Conservation (phyloP, 2,797 vertebrate genomes). For the Oryzias dopingdopingensis region DNA sequence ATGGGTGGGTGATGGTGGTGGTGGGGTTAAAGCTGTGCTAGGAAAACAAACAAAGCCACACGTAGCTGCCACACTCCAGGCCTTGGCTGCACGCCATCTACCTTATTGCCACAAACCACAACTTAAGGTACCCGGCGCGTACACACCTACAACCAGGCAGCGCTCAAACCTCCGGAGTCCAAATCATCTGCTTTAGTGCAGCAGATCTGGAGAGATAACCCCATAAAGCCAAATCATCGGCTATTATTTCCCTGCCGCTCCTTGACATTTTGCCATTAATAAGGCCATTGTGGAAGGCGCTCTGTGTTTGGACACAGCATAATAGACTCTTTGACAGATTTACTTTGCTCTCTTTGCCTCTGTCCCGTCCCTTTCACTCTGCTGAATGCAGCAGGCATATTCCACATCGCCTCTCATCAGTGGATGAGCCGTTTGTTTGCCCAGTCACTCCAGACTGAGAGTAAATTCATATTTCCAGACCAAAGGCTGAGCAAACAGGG, state of each 20-base stretch:
- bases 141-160: slow-evolving; percentile 40
- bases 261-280: slow-evolving; percentile 83
- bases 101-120: slow-evolving; percentile 66
- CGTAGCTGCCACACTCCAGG: slow-evolving; percentile 66
- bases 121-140: slow-evolving; percentile 30
- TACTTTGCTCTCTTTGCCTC: slow-evolving; percentile 62
- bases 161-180: slow-evolving; percentile 45
- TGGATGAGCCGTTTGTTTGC: slow-evolving; percentile 78
- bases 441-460: slow-evolving; percentile 70
- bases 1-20: slow-evolving; percentile 18
- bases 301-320: slow-evolving; percentile 78
- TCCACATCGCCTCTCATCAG: slow-evolving; percentile 74
- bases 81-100: slow-evolving; percentile 69
- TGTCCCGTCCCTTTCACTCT: slow-evolving; percentile 25
- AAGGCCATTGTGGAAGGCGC: slow-evolving; percentile 77
- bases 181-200: slow-evolving; percentile 65
- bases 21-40: slow-evolving; percentile 22
- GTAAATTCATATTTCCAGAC: slow-evolving; percentile 70
- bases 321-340: slow-evolving; percentile 85
- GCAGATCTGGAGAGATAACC: slow-evolving; percentile 74
- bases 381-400: slow-evolving; percentile 67
- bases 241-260: slow-evolving; percentile 75
- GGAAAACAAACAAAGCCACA: slow-evolving; percentile 80
- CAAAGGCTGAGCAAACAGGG: slow-evolving; percentile 75
- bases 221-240: slow-evolving; percentile 81